Conservation (phyloP, 2,888 invertebrate genomes). For the Dorcus parallelipipedus region DNA sequence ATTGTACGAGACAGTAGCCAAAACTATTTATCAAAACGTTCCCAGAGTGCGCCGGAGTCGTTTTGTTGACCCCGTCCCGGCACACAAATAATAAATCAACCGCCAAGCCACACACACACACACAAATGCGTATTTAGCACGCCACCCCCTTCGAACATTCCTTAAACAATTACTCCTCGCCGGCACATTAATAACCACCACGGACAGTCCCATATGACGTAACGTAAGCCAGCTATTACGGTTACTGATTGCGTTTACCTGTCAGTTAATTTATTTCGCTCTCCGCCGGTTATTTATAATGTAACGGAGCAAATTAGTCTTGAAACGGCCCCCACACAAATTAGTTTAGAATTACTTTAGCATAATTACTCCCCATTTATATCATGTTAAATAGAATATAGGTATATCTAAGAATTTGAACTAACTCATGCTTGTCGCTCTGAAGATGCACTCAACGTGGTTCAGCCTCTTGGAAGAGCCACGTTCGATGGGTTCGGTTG, state of each 20-base stretch:
- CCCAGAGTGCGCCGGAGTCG: background rate
- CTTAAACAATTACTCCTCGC: no score
- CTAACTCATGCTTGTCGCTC: no score
- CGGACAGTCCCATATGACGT: no score
- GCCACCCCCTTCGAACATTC: background rate
- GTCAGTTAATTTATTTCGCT: slow-evolving; percentile 1
- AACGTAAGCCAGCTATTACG: background rate
- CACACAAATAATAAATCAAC: background rate
- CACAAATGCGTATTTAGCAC: background rate
- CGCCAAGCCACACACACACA: background rate
- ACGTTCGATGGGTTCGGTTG: no score
- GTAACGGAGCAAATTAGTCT: background rate
- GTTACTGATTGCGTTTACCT: slow-evolving; percentile 2
- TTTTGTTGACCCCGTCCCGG: background rate
- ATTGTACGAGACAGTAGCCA: background rate
- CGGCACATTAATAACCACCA: no score
- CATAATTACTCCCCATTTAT: no score
- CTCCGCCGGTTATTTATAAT: background rate
- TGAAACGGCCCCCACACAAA: no score
- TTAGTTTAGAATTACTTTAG: no score
- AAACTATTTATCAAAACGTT: background rate
- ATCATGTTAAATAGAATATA: no score
- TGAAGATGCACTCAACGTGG: no score
- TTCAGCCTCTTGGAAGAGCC: no score
- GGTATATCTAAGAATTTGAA: no score